Evolutionary conservation across 2,113 vertebrate genomes (phyloP).

Genomic region (Sebastes schlegelii): DNA sequence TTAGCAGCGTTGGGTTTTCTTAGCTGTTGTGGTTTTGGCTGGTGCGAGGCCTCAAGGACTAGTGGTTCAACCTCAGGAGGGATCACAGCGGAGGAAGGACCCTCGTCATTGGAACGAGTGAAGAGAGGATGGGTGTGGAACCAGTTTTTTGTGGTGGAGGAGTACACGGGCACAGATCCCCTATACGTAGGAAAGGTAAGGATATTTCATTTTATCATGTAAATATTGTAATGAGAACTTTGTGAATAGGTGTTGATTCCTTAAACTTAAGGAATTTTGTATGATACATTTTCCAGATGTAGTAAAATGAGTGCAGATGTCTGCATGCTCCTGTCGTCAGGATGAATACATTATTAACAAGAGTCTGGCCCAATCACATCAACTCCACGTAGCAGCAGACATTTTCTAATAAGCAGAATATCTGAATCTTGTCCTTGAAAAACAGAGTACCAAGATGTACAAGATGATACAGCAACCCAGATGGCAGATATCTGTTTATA

Average conservation of each 20-base stretch:
- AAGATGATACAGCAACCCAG: constrained; percentile 1
- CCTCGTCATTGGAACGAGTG: constrained; percentile 87
- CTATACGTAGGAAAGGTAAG: constrained; percentile 98
- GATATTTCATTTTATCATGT: background rate
- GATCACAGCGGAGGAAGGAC: constrained; percentile 69
- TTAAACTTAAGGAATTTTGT: background rate
- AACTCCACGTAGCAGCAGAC: background rate
- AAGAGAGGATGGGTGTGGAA: constrained; percentile 99
- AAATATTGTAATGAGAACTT: background rate
- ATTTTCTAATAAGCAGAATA: constrained; percentile 25
- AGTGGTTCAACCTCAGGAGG: constrained; percentile 59
- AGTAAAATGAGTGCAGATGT: background rate
- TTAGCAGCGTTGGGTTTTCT: constrained; percentile 72
- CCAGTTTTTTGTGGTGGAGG: constrained; percentile 99
- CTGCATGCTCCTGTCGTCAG: background rate
- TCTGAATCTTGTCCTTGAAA: constrained; percentile 10
- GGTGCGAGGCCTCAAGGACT: constrained; percentile 80
- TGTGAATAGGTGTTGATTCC: background rate
- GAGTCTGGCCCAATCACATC: background rate
- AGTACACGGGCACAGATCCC: constrained; percentile 97
- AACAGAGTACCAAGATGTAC: background rate
- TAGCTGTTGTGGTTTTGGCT: constrained; percentile 69
- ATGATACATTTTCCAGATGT: background rate
- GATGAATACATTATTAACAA: constrained; percentile 5
- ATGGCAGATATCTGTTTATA: constrained; percentile 8